phyloP scores from a whole-genome alignment of 2,113 vertebrate genomes.

The Xenopus borealis region DNA sequence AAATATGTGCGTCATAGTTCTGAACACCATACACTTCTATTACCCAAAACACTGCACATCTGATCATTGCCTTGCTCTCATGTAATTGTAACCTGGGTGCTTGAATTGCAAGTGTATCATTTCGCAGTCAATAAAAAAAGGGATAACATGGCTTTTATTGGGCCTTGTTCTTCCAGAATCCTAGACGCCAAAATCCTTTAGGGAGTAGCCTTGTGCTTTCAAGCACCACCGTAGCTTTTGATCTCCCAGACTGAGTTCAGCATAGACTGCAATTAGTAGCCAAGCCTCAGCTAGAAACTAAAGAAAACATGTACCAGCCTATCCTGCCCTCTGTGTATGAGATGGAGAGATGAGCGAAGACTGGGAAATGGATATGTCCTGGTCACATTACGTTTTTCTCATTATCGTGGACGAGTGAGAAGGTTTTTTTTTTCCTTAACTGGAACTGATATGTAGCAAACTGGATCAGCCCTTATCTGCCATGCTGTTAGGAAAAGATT shows the following conservation, averaged over 20 bases:
- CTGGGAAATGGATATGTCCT: constrained; percentile 42
- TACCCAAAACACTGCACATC: background rate
- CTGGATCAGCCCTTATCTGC: constrained; percentile 21
- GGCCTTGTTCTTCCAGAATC: constrained; percentile 50
- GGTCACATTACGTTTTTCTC: constrained; percentile 31
- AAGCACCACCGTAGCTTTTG: constrained; percentile 48
- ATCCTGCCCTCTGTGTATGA: constrained; percentile 26
- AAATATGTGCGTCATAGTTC: no score
- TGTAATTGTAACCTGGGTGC: constrained; percentile 25
- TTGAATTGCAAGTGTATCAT: constrained; percentile 50
- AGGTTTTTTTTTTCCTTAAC: constrained; percentile 3
- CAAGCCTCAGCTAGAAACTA: constrained; percentile 36
- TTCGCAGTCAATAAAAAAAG: constrained; percentile 53
- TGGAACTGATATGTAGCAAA: constrained; percentile 28
- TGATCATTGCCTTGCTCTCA: background rate
- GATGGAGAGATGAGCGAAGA: constrained; percentile 40
- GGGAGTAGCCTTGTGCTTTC: constrained; percentile 50
- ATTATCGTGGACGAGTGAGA: background rate
- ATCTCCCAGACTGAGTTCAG: constrained; percentile 50
- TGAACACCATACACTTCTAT: background rate
- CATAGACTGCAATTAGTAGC: constrained; percentile 46
- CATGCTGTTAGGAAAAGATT: background rate
- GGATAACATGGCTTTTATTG: constrained; percentile 52
- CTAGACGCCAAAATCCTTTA: constrained; percentile 51
- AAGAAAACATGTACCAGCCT: constrained; percentile 37